Conservation (phyloP, 2,888 invertebrate genomes). For the Lasius platythorax region DNA sequence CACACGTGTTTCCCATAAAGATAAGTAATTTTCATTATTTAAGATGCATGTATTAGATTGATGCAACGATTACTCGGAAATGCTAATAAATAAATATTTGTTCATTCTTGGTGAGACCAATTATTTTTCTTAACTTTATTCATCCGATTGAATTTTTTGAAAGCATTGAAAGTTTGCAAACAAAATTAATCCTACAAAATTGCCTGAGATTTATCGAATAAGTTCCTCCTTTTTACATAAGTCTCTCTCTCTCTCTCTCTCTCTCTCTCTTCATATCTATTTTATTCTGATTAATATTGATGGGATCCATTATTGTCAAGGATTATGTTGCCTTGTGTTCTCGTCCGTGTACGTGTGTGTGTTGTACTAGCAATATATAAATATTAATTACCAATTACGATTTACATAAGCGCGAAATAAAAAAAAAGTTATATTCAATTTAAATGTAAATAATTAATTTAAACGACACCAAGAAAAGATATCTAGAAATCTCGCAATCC, state of each 20-base stretch:
- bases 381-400: not conserved
- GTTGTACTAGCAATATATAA: not conserved
- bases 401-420: not conserved
- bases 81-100: conserved; percentile 7
- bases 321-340: not conserved
- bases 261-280: not conserved
- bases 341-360: not conserved
- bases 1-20: not conserved
- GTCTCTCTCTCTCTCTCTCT: too few species aligned
- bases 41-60: not conserved
- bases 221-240: not conserved
- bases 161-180: not conserved
- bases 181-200: not conserved
- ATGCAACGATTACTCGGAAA: not conserved
- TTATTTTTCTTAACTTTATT: not conserved
- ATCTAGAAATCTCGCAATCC: not conserved
- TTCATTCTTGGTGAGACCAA: not conserved
- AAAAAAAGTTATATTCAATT: not conserved
- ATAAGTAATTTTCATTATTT: not conserved
- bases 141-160: not conserved
- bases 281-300: conserved; percentile 7
- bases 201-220: not conserved
- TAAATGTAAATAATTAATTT: conserved; percentile 13
- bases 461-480: not conserved
- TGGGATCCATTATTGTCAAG: not conserved